Base-by-base conservation (phyloP, 2,797 vertebrate species). In the Paedocypris micromegethes region DNA sequence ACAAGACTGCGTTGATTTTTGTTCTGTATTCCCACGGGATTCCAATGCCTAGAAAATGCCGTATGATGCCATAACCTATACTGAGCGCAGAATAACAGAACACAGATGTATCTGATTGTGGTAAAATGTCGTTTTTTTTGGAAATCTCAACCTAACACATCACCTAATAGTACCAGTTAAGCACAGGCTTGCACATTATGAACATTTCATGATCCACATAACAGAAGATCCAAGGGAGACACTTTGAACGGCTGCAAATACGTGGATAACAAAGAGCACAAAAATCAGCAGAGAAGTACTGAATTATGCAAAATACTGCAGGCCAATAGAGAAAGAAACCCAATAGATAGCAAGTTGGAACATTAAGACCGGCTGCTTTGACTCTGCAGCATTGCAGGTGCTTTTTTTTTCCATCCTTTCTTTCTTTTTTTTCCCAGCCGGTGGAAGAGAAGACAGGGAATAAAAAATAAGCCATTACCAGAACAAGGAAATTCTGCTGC, bases 261-360 rank as follows among this genome's bases (percentile, higher is more conserved):
- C 65, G 45, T 68, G 49, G 45, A 54, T 53, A 59, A 73, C 56
- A 70, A 70, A 63, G 53, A 63, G 39, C 8, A 54, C 60, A 45
- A 61, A 74, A 67, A 47, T 8, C 53, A 64, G 63, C n/a, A 53
- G 57, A 58, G 68, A 72, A 40, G 57, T 64, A 47, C 65, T 72
- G 75, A 74, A 68, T 77, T 77, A 74, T 77, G 72, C 68, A 74
- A 72, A 77, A 60, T 45, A 72, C 68, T 72, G 75, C 75, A 62
- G 72, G 65, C 69, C 45, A 64, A 37, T 51, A 41, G 54, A 70
- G 49, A 64, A 45, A 56, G 45, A 70, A 64, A 57, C 8, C 56
- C 60, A 52, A 47, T 52, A 60, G 68, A 73, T 58, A 60, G 55
- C 58, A 50, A 56, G 66, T 55, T 51, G 52, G 41, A 37, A 62